Evolutionary conservation across 2,888 invertebrate genomes (phyloP), one percentile per base, ranked within the genome.

Genomic region (Eudasyphora cyanicolor): DNA sequence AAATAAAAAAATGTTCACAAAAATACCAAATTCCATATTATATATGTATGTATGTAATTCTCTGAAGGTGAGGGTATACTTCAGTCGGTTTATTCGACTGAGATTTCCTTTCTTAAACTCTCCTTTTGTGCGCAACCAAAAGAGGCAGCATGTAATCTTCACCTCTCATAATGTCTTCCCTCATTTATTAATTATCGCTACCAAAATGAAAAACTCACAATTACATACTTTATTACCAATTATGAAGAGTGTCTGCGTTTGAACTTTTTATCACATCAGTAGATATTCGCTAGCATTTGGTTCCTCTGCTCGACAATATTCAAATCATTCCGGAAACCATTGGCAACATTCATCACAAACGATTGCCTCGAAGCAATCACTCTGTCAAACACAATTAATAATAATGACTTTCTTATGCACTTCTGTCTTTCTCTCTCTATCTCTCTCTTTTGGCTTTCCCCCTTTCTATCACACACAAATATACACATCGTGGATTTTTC

Each of bases 281-380:
- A 19, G 49, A 49, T n/a, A 45, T 45, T 12, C 45, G 45, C 45
- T n/a, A n/a, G n/a, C 45, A 45, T 45, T 12, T n/a, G n/a, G 45
- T 45, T 12, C 45, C 3, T n/a, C n/a, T 29, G 29, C 29, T 60
- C 60, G 7, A 60, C 4, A 60, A 29, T 29, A 60, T 60, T 60
- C n/a, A 60, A 60, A 60, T 60, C 29, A 60, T 60, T 60, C 6
- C 29, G 64, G 35, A 42, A 42, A 24, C 35, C 67, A 21, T 24
- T 67, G 67, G 67, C 24, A 67, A 67, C 67, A 42, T 42, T 67
- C 21, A 42, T 67, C 21, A 67, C 42, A 67, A 67, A 67, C 38
- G 35, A 24, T 21, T 24, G 38, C 67, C 10, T 38, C 42, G 67
- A 42, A n/a, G 24, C 67, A 67, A 42, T 67, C 42, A 67, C 21